These are phyloP conservation scores for Cantharis lateralis DNA, from an alignment of 2,888 invertebrate genomes.

Conservation along the genomic window DNA sequence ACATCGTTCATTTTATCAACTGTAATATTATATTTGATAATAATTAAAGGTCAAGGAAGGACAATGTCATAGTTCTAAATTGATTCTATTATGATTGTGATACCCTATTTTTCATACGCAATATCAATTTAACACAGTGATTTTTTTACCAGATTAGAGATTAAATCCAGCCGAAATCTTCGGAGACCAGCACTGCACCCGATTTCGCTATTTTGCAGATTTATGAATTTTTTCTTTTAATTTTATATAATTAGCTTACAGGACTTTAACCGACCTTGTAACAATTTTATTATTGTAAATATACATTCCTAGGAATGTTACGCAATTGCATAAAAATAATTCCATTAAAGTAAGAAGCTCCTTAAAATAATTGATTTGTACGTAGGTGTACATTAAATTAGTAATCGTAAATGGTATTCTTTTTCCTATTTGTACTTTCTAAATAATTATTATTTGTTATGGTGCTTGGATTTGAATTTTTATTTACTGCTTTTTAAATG, in stretches of 20 bases:
- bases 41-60: slow-evolving; percentile 15
- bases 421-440: not conserved
- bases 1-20: not conserved
- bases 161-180: not conserved
- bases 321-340: not conserved
- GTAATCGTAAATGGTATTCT: not conserved
- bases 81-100: not conserved
- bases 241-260: not conserved
- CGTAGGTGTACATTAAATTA: not conserved
- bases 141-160: not conserved
- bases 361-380: not conserved
- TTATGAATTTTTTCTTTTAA: not conserved
- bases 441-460: not conserved
- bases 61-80: slow-evolving; percentile 7
- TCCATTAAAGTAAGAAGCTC: not conserved
- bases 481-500: not conserved
- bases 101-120: not conserved
- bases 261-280: not conserved
- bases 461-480: not conserved
- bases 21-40: not conserved
- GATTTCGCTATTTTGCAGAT: not conserved
- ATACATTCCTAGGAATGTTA: not conserved
- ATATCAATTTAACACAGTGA: not conserved
- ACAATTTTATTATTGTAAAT: not conserved
- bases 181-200: not conserved